Percentiles rank a stretch among this genome's conserved stretches.
Evolutionary conservation across 2,113 vertebrate genomes (phyloP).

Genomic region (Cyprinodon variegatus): DNA sequence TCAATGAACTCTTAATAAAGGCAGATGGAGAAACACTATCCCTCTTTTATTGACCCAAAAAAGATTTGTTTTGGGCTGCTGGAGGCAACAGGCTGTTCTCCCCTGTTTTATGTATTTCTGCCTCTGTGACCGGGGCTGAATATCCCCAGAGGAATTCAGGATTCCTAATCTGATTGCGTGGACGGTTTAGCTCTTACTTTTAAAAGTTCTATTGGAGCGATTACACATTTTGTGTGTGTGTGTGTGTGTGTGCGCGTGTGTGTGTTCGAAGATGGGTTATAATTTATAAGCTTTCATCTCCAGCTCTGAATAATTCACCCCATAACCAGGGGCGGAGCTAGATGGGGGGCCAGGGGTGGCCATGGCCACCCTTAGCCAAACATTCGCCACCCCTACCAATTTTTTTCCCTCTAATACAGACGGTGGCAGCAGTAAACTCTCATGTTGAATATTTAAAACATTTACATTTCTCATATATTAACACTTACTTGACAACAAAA

Average conservation of each 20-base stretch:
- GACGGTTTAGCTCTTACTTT: not conserved
- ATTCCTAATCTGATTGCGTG: slow-evolving; percentile 16
- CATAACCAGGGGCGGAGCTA: not conserved
- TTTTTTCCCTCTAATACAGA: no score
- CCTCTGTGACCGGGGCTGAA: slow-evolving; percentile 18
- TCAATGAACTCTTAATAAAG: not conserved
- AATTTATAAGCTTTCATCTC: not conserved
- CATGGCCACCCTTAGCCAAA: no score
- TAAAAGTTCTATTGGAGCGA: not conserved
- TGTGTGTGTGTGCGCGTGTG: no score
- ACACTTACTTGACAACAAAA: no score
- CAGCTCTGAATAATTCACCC: not conserved
- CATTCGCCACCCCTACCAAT: no score
- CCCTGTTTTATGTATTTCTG: not conserved
- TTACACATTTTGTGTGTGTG: not conserved
- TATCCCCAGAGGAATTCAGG: slow-evolving; percentile 41
- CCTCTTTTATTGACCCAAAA: not conserved
- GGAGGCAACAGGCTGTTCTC: not conserved
- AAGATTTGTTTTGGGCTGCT: not conserved
- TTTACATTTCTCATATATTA: no score
- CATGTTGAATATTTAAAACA: no score
- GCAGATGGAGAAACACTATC: not conserved
- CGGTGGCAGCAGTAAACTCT: no score
- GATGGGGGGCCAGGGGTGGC: no score
- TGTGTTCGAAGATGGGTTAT: slow-evolving; percentile 1